A percentile compares a stretch with the other conserved stretches of the same genome.
Conservation (phyloP, 2,797 vertebrate genomes). For the Novumbra hubbsi region DNA sequence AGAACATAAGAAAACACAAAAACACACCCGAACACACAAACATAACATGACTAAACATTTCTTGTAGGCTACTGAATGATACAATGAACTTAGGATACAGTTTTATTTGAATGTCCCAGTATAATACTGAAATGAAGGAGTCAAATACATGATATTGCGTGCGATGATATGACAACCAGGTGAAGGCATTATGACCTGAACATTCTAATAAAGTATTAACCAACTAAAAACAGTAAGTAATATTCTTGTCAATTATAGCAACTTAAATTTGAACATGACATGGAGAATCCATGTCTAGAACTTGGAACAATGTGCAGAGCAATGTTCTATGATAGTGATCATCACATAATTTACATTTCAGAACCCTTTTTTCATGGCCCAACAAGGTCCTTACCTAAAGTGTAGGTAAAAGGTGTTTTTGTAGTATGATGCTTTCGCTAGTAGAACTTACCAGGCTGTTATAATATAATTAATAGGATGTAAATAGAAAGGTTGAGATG, state of each 20-base stretch:
- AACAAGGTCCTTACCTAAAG: too few relatives aligned
- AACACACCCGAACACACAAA: slow-evolving; percentile 22
- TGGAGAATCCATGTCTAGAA: too few relatives aligned
- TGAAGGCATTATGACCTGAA: slow-evolving; percentile 41
- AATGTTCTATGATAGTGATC: too few relatives aligned
- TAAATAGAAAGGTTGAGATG: too few relatives aligned
- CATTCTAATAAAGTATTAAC: slow-evolving; percentile 58
- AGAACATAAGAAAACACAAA: slow-evolving; percentile 70
- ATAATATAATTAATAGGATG: too few relatives aligned
- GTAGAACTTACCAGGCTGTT: too few relatives aligned
- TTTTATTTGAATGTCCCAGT: slow-evolving; percentile 49
- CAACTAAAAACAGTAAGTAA: slow-evolving; percentile 60
- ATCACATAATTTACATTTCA: too few relatives aligned
- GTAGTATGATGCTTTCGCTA: too few relatives aligned
- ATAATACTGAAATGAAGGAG: slow-evolving; percentile 26
- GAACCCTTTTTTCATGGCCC: too few relatives aligned
- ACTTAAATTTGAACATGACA: slow-evolving; percentile 50
- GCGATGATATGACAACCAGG: slow-evolving; percentile 32
- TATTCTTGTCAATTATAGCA: slow-evolving; percentile 45
- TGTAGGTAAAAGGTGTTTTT: too few relatives aligned
- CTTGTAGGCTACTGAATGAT: slow-evolving; percentile 50
- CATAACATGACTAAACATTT: slow-evolving; percentile 62
- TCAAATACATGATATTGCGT: not conserved
- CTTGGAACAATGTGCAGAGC: too few relatives aligned
- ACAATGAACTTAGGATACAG: slow-evolving; percentile 49